A percentile compares a stretch with the other conserved stretches of the same genome.
These are phyloP conservation scores for Stenichneumon culpator DNA, from an alignment of 2,888 invertebrate genomes.

Conservation along the genomic window DNA sequence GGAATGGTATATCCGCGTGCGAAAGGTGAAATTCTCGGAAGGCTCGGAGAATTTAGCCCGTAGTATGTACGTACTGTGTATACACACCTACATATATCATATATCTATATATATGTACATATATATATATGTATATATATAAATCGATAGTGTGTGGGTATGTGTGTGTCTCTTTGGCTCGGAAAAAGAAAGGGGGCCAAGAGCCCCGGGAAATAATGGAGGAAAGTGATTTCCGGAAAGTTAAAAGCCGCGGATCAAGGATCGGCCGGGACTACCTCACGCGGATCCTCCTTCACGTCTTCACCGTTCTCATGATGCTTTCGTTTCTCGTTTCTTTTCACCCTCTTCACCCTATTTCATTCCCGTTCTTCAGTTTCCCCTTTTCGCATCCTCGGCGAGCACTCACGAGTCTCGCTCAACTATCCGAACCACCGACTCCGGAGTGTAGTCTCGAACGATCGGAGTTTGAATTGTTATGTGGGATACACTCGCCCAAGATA, in stretches of 20 bases:
- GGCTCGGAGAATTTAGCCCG: constrained; percentile 8
- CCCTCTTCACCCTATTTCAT: neutral
- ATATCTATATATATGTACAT: neutral
- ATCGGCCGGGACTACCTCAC: constrained; percentile 67
- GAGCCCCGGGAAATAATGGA: constrained; percentile 81
- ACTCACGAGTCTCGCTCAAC: constrained; percentile 7
- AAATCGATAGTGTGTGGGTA: neutral
- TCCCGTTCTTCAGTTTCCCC: constrained; percentile 19
- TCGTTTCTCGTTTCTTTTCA: neutral
- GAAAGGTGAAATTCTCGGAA: constrained; percentile 54
- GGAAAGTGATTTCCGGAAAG: constrained; percentile 84
- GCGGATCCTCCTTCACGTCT: constrained; percentile 31
- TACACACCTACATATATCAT: neutral
- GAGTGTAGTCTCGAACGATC: constrained; percentile 3
- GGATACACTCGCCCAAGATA: constrained; percentile 11
- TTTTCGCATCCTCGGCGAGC: constrained; percentile 17
- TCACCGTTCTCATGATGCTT: constrained; percentile 1
- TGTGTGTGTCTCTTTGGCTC: neutral
- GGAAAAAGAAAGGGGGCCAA: constrained; percentile 62
- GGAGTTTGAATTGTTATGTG: constrained; percentile 19
- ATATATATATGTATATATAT: neutral
- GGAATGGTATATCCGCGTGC: constrained; percentile 3
- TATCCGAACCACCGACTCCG: constrained; percentile 16
- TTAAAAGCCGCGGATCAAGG: constrained; percentile 83
- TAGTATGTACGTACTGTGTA: neutral